phyloP scores from a whole-genome alignment of 2,113 vertebrate species.

The Bothrops jararaca region DNA sequence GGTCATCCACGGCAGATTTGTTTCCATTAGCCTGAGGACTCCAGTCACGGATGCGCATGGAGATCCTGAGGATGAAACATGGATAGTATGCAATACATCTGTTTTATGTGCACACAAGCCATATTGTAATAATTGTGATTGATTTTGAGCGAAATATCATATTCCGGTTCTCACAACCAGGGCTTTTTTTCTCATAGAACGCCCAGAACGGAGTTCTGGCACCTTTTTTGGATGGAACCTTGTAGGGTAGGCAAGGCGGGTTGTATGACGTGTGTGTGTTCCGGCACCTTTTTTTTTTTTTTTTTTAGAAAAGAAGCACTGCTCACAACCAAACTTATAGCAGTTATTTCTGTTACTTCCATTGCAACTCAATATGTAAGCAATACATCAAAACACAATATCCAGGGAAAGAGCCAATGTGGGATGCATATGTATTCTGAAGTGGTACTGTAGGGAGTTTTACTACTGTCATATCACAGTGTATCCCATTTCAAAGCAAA shows the following conservation, averaged over 20 bases:
- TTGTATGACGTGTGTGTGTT: too few species aligned
- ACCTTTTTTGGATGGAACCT: too few species aligned
- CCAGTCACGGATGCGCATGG: slow-evolving; percentile 15
- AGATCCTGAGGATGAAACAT: slow-evolving; percentile 42
- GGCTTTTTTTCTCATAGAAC: too few species aligned
- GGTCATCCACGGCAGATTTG: slow-evolving; percentile 23
- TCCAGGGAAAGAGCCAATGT: neutral
- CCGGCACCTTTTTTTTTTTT: too few species aligned
- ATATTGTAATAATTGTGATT: neutral
- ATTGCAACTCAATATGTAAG: neutral
- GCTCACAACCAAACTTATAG: neutral
- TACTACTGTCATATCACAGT: neutral
- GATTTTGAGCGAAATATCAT: neutral
- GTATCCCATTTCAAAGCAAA: neutral
- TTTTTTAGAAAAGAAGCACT: too few species aligned
- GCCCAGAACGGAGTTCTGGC: too few species aligned
- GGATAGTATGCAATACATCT: neutral
- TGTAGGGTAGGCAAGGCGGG: too few species aligned
- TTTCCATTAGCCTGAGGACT: neutral
- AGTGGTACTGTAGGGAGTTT: neutral
- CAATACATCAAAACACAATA: neutral
- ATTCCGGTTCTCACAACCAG: neutral
- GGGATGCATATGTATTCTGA: neutral
- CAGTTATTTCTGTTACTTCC: neutral
- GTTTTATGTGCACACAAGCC: neutral